Evolutionary conservation across 2,797 vertebrate genomes (phyloP), one percentile per base, ranked within the genome.

Genomic region (Choloepus didactylus): DNA sequence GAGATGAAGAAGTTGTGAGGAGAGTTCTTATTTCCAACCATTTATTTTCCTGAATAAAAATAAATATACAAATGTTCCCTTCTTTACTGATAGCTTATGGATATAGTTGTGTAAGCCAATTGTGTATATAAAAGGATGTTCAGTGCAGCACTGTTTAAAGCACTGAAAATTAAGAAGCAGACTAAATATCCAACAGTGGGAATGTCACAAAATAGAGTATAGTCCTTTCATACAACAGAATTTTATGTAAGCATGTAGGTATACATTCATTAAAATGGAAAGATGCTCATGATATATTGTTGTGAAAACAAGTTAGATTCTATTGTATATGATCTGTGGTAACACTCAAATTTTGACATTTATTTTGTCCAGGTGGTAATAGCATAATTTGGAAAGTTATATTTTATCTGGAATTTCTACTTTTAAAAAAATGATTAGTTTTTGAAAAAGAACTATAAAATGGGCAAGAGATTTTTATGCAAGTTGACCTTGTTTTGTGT

Each of bases 41-140:
- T 72, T 95, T 87, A 51, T 56, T 80, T 80, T 70, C 49, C n/a
- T 9, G 19, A 89, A 41, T 93, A 76, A 87, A 82, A 90, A 49
- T 21, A 72, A 16, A 23, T 73, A n/a, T 44, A 59, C 14, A 27
- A 9, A n/a, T 72, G 85, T 75, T 19, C 19, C 31, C 44, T 75
- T 31, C 5, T 93, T 44, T 51, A 38, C 64, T 70, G 69, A 66
- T 4, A 51, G 87, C 49, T 56, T 75, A 92, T 82, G 11, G 35
- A 93, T 84, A 66, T 69, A 59, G 18, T 89, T 38, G 38, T 67
- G 16, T 70, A 81, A 91, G 8, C 29, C 21, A 59, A 69, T 6
- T 66, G 27, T 60, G 16, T 83, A 41, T 41, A 14, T 29, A 19
- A 19, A 56, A 19, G 54, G 54, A 56, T 44, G 41, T 44, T 18